phyloP scores from a whole-genome alignment of 2,888 invertebrate species.

The Ichneumoninae sp. region DNA sequence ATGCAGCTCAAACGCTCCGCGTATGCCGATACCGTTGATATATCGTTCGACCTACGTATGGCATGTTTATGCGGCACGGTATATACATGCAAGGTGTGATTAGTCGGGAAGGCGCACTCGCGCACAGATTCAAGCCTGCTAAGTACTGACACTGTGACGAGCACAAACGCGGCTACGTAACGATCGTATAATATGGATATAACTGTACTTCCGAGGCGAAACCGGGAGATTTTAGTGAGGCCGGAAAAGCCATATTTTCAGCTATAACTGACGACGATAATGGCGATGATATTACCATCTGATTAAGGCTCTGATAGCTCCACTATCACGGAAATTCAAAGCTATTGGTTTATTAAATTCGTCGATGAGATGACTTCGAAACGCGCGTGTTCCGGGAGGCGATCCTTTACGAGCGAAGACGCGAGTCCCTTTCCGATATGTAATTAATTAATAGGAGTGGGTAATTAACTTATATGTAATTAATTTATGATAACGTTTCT shows the following conservation, averaged over 20 bases:
- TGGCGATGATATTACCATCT: not conserved
- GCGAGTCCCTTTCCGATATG: not conserved
- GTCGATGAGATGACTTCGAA: not conserved
- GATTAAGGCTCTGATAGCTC: not conserved
- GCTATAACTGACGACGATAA: not conserved
- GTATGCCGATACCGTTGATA: constrained; percentile 68
- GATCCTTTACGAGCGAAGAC: not conserved
- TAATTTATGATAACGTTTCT: not conserved
- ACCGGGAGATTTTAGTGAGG: not conserved
- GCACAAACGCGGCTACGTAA: constrained; percentile 9
- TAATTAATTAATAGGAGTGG: not conserved
- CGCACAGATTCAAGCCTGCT: constrained; percentile 25
- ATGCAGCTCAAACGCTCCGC: constrained; percentile 59
- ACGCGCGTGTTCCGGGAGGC: not conserved
- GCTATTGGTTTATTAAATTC: not conserved
- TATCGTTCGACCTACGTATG: constrained; percentile 66
- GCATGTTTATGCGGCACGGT: constrained; percentile 65
- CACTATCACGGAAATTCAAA: not conserved
- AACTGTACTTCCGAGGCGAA: constrained; percentile 1
- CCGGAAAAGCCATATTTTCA: not conserved
- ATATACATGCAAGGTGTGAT: constrained; percentile 37
- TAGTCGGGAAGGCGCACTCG: constrained; percentile 46
- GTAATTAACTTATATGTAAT: not conserved
- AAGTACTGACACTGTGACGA: constrained; percentile 7
- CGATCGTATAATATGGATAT: constrained; percentile 28